These are phyloP conservation scores for Chymomyza caudatula DNA, from an alignment of 2,888 invertebrate species.

Conservation along the genomic window DNA sequence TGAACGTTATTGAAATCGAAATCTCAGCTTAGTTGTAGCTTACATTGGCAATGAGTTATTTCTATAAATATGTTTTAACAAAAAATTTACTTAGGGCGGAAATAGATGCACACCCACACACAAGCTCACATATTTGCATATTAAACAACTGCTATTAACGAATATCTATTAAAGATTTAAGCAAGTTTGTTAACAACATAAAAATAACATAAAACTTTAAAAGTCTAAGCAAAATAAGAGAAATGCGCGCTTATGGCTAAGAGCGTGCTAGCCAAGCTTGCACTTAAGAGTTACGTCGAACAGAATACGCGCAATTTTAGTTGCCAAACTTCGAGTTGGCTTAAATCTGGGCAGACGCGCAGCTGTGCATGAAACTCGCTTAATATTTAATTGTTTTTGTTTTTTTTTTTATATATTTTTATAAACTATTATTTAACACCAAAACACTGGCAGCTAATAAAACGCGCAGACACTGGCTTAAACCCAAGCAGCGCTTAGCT, in stretches of 20 bases:
- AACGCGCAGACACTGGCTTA: too few species aligned
- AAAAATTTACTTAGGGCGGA: conserved; percentile 5
- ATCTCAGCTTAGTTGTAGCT: not conserved
- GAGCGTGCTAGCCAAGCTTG: conserved; percentile 19
- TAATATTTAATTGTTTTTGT: conserved; percentile 10
- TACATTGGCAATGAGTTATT: not conserved
- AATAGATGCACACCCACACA: conserved; percentile 29
- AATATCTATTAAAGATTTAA: not conserved
- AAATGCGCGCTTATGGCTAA: conserved; percentile 21
- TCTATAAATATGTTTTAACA: not conserved
- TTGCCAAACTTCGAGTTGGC: conserved; percentile 7
- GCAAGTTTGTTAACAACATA: not conserved
- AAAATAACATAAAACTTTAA: conserved; percentile 5
- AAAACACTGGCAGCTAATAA: not conserved
- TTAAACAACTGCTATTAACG: not conserved
- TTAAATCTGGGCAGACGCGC: not conserved
- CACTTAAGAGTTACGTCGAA: conserved; percentile 8
- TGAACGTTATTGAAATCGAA: not conserved
- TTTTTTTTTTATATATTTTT: conserved; percentile 18
- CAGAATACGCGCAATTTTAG: conserved; percentile 24
- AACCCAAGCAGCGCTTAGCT: not conserved
- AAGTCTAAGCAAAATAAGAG: conserved; percentile 29
- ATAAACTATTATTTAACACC: not conserved
- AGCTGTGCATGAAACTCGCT: conserved; percentile 34
- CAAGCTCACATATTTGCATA: conserved; percentile 11